Evolutionary conservation across 2,888 invertebrate genomes (phyloP), one percentile per base, ranked within the genome.

Genomic region (Sussaba pulchella): DNA sequence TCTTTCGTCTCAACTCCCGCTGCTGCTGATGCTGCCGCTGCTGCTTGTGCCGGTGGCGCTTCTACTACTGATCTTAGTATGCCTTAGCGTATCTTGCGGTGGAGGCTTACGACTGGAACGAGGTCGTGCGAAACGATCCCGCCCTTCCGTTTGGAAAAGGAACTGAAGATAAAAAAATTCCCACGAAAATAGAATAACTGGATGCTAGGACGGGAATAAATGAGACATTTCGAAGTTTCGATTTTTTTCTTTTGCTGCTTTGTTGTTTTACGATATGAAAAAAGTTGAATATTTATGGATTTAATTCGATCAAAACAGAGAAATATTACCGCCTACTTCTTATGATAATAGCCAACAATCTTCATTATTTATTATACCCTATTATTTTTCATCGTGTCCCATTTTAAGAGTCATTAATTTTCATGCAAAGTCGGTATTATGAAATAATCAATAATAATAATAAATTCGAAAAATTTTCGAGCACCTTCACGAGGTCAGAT

Each of bases 221-320:
- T 31, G 24, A 47, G 39, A 26, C 19, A 71, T 36, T 71, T 50
- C 14, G n/a, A 2, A 17, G 9, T 43, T 52, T 17, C 9, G 12
- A 36, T 31, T 26, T 31, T 41, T 52, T 39, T 61, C 19, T 12
- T 24, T 17, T 26, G 17, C 31, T 47, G 41, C 26, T 61, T 31
- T 31, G 54, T 71, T 57, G 24, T 50, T 69, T n/a, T 72, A 82
- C 82, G 78, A 75, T 71, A 72, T 66, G 6, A n/a, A 17, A 47
- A 5, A 12, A 45, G 14, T 45, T 47, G 45, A n/a, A 47, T 4
- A 14, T 6, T 17, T 5, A 47, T 17, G 9, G 6, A 19, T 8
- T 47, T 14, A 17, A 8, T 26, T 1, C 6, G 5, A 54, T 14
- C 4, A 24, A 52, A 52, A 52, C 10, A 19, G 19, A 1, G 21